These are phyloP conservation scores for Melieria crassipennis DNA, from an alignment of 2,888 invertebrate genomes.

Conservation along the genomic window DNA sequence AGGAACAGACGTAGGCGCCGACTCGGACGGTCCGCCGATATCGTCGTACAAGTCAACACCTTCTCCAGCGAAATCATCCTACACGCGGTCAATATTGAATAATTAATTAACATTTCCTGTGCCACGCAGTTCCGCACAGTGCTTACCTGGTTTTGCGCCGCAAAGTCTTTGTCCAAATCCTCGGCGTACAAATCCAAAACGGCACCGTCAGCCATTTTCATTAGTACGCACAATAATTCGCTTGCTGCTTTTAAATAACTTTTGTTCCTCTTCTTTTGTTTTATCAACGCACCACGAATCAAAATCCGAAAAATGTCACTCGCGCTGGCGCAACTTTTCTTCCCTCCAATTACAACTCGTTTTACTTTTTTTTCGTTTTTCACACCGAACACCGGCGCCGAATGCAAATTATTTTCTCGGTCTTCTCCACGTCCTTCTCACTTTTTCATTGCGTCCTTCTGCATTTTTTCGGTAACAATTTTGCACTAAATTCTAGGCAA, in stretches of 20 bases:
- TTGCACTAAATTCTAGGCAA: too few relatives aligned
- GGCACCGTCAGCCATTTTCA: conserved; percentile 87
- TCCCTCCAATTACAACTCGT: not conserved
- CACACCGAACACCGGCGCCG: not conserved
- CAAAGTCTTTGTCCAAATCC: conserved; percentile 93
- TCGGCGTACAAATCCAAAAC: conserved; percentile 98
- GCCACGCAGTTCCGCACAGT: not conserved
- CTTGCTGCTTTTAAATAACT: too few relatives aligned
- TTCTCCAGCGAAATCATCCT: conserved; percentile 68
- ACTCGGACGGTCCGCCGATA: conserved; percentile 85
- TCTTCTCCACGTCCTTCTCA: not conserved
- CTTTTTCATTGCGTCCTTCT: not conserved
- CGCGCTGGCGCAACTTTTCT: not conserved
- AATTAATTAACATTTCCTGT: not conserved
- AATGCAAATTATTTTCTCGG: not conserved
- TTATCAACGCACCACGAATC: too few relatives aligned
- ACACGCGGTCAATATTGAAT: conserved; percentile 17
- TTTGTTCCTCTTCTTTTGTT: too few relatives aligned
- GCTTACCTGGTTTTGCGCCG: conserved; percentile 72
- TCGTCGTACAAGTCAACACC: conserved; percentile 96
- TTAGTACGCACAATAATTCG: too few relatives aligned
- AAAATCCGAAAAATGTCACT: too few relatives aligned
- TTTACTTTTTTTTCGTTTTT: not conserved
- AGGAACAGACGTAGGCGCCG: conserved; percentile 71
- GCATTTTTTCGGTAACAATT: not conserved